A percentile compares a stretch with the other conserved stretches of the same genome.
phyloP scores from a whole-genome alignment of 2,113 vertebrate genomes.

The Mus pahari region DNA sequence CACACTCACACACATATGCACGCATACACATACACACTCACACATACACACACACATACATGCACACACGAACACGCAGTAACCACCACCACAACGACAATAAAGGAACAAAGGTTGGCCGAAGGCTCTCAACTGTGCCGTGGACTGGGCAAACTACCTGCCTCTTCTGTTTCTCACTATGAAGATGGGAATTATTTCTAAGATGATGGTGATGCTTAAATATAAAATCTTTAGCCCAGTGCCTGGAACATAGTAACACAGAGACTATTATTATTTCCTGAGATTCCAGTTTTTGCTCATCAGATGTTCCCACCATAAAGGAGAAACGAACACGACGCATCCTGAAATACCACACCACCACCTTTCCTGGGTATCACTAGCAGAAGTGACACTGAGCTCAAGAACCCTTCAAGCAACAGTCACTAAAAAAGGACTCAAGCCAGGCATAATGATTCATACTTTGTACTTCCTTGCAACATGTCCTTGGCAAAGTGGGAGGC shows the following conservation, averaged over 20 bases:
- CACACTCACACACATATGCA: too few relatives aligned
- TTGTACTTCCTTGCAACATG: background rate
- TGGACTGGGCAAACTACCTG: background rate
- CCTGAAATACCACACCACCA: background rate
- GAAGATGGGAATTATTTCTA: conserved; percentile 6
- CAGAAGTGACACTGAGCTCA: background rate
- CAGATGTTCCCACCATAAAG: background rate
- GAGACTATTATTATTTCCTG: background rate
- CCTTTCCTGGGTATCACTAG: background rate
- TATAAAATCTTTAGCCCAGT: background rate
- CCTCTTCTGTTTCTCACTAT: conserved; percentile 10
- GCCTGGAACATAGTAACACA: background rate
- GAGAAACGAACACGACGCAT: background rate
- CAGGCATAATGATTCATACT: background rate
- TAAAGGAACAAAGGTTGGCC: background rate
- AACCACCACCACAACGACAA: too few relatives aligned
- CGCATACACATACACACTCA: background rate
- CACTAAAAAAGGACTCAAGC: too few relatives aligned
- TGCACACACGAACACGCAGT: background rate
- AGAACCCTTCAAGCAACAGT: background rate
- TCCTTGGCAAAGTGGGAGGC: background rate
- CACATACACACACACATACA: background rate
- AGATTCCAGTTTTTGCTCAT: conserved; percentile 10
- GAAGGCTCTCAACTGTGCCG: background rate
- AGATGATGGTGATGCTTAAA: background rate